Evolutionary conservation across 2,113 vertebrate species (phyloP).

Genomic region (human): DNA sequence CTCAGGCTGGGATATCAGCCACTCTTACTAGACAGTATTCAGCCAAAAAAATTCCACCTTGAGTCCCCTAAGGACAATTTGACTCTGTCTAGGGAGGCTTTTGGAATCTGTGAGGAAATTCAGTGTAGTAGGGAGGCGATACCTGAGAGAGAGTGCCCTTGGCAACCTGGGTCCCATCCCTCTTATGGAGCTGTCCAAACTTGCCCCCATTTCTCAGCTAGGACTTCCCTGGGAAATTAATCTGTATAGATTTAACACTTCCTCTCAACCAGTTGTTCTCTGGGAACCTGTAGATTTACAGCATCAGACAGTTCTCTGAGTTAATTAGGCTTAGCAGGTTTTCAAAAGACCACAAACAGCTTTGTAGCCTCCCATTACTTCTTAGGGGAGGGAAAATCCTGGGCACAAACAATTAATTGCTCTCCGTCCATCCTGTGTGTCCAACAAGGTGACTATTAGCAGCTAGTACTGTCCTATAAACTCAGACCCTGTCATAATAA

Average conservation of each 20-base stretch:
- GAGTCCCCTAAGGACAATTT: neutral
- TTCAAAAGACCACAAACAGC: slow-evolving; percentile 26
- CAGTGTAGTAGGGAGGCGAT: neutral
- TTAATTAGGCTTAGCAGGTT: neutral
- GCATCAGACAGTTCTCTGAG: slow-evolving; percentile 3
- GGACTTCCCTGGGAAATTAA: neutral
- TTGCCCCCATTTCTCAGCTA: slow-evolving; percentile 30
- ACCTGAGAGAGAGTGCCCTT: neutral
- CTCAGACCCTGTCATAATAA: neutral
- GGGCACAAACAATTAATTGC: neutral
- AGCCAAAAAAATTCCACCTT: neutral
- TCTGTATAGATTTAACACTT: slow-evolving; percentile 31
- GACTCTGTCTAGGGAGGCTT: neutral
- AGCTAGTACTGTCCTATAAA: neutral
- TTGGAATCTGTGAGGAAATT: neutral
- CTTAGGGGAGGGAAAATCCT: neutral
- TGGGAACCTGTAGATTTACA: slow-evolving; percentile 24
- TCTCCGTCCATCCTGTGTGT: neutral
- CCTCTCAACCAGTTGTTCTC: slow-evolving; percentile 9
- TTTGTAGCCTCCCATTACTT: neutral
- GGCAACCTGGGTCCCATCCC: neutral
- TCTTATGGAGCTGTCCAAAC: neutral
- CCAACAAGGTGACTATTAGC: neutral
- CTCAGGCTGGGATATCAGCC: too few species aligned
- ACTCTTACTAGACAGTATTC: neutral